Base-by-base conservation (phyloP, 2,888 invertebrate genomes). In the Drosophila aldrichi region DNA sequence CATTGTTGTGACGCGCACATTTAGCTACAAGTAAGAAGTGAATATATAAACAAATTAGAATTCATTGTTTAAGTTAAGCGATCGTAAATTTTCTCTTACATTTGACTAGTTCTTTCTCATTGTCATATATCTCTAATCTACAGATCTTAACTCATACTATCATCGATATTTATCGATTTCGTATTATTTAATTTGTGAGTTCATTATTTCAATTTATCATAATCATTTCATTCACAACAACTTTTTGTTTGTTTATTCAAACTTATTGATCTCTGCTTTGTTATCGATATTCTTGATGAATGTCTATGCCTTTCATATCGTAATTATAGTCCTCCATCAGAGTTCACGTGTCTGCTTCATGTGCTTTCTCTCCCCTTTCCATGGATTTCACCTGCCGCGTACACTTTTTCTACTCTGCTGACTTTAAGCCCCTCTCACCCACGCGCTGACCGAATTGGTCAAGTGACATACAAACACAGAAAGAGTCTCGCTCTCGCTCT, bases 1-100 rank as follows among this genome's bases (percentile, higher is more conserved):
- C 99, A 99, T 99, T 93, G 99, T 99, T 94, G 98, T 99, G 95
- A 99, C 99, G 94, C 99, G 97, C 93, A 99, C 99, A 95, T 99
- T 99, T 95, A 99, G 97, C 97, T 98, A 60, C 10, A 49, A 32
- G 29, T 29, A 7, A 3, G 16, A 36, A 46, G 16, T 14, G 8
- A 20, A 61, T n/a, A 38, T 32, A 5, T 36, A 38, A 7, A 10
- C 1, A 22, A 12, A 20, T 22, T 9, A n/a, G 8, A 22, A 2
- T 8, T 29, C 29, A 29, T 29, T 29, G 0, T 9, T 0, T 32
- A 9, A 14, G 22, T 1, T 4, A 34, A 3, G 18, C 12, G 18
- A 32, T 32, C 3, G 32, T 29, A 25, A 25, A 25, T 25, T 25
- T 25, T 5, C 25, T 5, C 25, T 29, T 29, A 29, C 7, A 29